These are phyloP conservation scores for Meloe dianella DNA, from an alignment of 2,888 invertebrate species.

Conservation along the genomic window DNA sequence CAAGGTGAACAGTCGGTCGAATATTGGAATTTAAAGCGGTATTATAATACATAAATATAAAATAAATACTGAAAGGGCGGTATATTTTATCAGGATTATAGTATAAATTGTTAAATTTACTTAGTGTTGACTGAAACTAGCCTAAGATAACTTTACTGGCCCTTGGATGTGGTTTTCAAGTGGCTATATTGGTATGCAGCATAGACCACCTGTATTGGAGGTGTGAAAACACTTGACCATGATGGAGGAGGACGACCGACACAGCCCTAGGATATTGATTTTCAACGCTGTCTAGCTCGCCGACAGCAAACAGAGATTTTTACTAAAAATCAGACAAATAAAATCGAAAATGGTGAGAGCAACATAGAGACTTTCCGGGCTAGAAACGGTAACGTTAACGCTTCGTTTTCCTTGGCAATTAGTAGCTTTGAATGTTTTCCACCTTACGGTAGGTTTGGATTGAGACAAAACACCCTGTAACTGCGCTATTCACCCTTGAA, in stretches of 20 bases:
- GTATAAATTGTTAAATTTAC: slow-evolving; percentile 34
- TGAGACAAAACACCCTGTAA: too few species aligned
- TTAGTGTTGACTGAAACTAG: slow-evolving; percentile 35
- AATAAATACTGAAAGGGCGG: too few species aligned
- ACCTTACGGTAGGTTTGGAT: too few species aligned
- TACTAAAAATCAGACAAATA: not conserved
- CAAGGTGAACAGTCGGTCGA: slow-evolving; percentile 13
- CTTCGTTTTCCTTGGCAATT: too few species aligned
- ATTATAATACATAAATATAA: too few species aligned
- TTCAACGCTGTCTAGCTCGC: not conserved
- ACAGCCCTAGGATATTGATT: not conserved
- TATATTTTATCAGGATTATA: slow-evolving; percentile 39
- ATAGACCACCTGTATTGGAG: slow-evolving; percentile 42
- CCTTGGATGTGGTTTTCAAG: slow-evolving; percentile 26
- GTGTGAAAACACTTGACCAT: slow-evolving; percentile 30
- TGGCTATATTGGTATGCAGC: slow-evolving; percentile 34
- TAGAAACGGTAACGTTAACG: too few species aligned
- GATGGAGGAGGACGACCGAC: slow-evolving; percentile 5
- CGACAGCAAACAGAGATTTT: not conserved
- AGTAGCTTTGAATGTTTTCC: too few species aligned
- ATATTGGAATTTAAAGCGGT: slow-evolving; percentile 11
- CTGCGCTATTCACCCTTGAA: too few species aligned
- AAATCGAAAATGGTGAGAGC: not conserved
- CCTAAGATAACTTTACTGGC: slow-evolving; percentile 42
- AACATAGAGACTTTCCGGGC: too few species aligned